Evolutionary conservation across 1,140 invertebrate genomes (phyloP), one percentile per base, ranked within the genome.

Genomic region (Macrotrachela quadricornifera): DNA sequence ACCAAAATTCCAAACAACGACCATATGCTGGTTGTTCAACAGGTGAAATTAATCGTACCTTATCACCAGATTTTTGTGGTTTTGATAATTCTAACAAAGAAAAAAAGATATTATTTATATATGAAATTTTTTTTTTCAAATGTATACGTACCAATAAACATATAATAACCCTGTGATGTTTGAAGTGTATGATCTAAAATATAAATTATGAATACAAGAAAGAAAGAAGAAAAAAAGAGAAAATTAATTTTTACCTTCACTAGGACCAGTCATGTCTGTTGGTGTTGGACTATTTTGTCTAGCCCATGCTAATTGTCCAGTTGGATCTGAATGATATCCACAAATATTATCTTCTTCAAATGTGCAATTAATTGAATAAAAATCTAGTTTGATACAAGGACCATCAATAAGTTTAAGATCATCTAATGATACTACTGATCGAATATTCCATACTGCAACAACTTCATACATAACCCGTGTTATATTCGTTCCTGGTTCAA

Each of bases 1-100:
- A 53, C 51, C 51, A 53, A 42, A 53, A 53, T 21, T 30, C 17
- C 16, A 53, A 46, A n/a, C 51, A 53, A 36, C 46, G 30, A 13
- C 51, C 51, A 38, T 46, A 53, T n/a, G 44, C 37, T 39, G 44
- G 44, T 37, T 16, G 37, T 13, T 40, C 12, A n/a, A n/a, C n/a
- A n/a, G 51, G 51, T 56, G 63, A 65, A 12, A 66, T 43, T 6
- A 69, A 51, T 49, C 60, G 45, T 17, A 66, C 66, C 40, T 57
- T 59, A 45, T 68, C 61, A 12, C 64, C 64, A n/a, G 36, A 38
- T 36, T 51, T 57, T 16, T 59, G 49, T 12, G 65, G 64, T 38
- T 59, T 60, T 38, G 60, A 60, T 17, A 44, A 14, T 11, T 39
- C 46, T 53, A 1, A 44, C 12, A 46, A 44, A 39, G 38, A 39